Evolutionary conservation across 2,797 vertebrate genomes (phyloP), one percentile per base, ranked within the genome.

Genomic region (Tympanoctomys barrerae): DNA sequence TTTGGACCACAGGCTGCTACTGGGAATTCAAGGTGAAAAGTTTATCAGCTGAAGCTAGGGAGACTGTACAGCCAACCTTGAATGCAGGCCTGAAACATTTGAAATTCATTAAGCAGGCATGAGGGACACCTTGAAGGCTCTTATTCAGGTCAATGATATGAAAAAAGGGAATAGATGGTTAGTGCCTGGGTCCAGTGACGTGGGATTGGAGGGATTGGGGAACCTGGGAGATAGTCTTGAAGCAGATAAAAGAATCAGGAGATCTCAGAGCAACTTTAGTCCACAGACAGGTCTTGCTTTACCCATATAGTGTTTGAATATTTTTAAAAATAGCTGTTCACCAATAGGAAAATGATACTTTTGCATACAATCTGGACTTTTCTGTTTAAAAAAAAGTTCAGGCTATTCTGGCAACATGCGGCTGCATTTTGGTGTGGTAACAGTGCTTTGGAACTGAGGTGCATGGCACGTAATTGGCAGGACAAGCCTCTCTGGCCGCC

Each of bases 351-450:
- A 94, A 86, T 5, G 21, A 21, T 52, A 42, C 70, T 92, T 79
- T 95, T 71, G 68, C 54, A 46, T n/a, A 89, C 49, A 84, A 89
- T 57, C 33, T 36, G 71, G n/a, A 82, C 83, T 57, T 92, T 39
- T 42, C 21, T 22, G 16, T 33, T 54, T 77, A 19, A 70, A 39
- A 81, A 87, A 71, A n/a, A 57, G 19, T 18, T 64, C 81, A 61
- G 31, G 42, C 16, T 24, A 0, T 28, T 64, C 33, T 83, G 87
- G 59, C 22, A 42, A 39, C 14, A 1, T 1, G 0, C 33, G 49
- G 39, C 16, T 70, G 26, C 42, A 8, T 79, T 79, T 66, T 90
- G 39, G 5, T 24, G 61, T 6, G 28, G 24, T 5, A 68, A 8
- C 6, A 4, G 1, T 10, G 36, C 39, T 19, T 7, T 4, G 7